Evolutionary conservation across 2,797 vertebrate species (phyloP).

Genomic region (Micrastur ruficollis): DNA sequence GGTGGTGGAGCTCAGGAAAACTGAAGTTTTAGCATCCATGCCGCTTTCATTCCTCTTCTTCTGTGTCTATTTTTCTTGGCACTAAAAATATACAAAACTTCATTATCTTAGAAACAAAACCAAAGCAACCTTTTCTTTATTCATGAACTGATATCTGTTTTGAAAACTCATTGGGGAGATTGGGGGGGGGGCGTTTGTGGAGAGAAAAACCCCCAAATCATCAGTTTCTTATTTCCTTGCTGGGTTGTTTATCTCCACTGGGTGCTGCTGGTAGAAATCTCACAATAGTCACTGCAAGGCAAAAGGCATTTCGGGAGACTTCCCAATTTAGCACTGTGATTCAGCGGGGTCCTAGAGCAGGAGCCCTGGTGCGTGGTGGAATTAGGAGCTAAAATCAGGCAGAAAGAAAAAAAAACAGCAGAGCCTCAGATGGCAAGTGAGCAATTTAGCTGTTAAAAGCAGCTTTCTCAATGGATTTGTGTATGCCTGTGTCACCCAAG

Average conservation of each 20-base stretch:
- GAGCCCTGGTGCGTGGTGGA: neutral
- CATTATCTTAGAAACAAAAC: conserved; percentile 23
- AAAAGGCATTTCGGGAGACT: neutral
- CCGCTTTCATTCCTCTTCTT: neutral
- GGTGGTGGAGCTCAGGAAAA: neutral
- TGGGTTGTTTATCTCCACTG: neutral
- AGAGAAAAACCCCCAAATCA: neutral
- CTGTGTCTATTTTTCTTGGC: neutral
- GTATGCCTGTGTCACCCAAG: neutral
- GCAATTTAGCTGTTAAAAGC: neutral
- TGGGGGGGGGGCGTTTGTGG: no score
- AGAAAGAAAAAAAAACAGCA: neutral
- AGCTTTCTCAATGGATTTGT: neutral
- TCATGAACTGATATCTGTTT: conserved; percentile 22
- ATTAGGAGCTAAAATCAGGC: neutral
- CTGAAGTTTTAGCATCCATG: neutral
- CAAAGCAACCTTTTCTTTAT: conserved; percentile 18
- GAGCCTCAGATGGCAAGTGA: neutral
- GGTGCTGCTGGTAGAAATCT: neutral
- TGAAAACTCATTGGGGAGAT: neutral
- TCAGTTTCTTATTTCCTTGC: neutral
- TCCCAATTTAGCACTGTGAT: neutral
- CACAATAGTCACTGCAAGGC: neutral
- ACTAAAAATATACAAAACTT: neutral
- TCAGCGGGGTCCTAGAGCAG: neutral